Percentiles rank a stretch among this genome's conserved stretches.
phyloP scores from a whole-genome alignment of 2,113 vertebrate species.

The Deroptyus accipitrinus region DNA sequence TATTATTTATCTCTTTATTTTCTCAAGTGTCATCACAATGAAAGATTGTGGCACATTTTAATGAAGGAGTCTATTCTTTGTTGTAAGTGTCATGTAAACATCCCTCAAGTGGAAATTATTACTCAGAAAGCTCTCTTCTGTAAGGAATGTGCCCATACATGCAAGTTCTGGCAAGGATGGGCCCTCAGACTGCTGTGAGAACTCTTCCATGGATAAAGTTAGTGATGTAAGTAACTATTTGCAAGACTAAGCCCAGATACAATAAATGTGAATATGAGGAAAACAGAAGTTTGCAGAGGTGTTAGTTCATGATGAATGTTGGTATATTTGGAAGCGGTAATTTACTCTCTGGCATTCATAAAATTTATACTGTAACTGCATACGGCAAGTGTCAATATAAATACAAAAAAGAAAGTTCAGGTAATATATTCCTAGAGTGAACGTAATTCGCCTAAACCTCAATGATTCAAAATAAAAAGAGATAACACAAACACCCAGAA shows the following conservation, averaged over 20 bases:
- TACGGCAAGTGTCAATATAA: neutral
- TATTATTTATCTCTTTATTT: neutral
- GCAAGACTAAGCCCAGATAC: neutral
- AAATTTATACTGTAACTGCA: neutral
- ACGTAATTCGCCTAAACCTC: neutral
- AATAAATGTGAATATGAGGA: neutral
- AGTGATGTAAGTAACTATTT: neutral
- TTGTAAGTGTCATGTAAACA: neutral
- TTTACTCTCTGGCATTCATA: neutral
- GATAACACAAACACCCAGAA: neutral
- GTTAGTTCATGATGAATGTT: neutral
- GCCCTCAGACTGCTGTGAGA: neutral
- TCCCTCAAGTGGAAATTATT: neutral
- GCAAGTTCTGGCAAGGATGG: neutral
- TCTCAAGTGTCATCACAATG: neutral
- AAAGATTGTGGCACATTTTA: neutral
- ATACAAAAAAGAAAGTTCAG: constrained; percentile 16
- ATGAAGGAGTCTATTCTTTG: neutral
- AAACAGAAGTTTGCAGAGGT: neutral
- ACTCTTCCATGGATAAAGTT: neutral
- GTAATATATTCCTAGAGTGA: neutral
- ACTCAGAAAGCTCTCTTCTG: neutral
- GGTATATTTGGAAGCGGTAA: neutral
- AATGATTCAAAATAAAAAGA: constrained; percentile 1
- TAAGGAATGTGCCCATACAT: neutral